Evolutionary conservation across 2,888 invertebrate species (phyloP).

Genomic region (Smittia aterrima): DNA sequence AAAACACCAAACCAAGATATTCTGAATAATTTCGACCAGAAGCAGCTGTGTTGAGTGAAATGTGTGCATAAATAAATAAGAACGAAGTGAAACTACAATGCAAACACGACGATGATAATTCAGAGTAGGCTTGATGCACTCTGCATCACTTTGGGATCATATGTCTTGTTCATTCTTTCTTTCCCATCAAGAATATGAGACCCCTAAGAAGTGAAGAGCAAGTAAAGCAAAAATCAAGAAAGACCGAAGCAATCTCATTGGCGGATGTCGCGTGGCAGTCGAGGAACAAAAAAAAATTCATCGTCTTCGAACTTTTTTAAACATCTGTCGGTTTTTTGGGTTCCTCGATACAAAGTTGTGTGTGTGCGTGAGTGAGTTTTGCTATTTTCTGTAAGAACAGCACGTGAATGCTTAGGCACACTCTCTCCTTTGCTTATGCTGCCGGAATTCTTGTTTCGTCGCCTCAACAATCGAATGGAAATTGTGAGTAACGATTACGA

Average conservation of each 20-base stretch:
- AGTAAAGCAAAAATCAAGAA: not conserved
- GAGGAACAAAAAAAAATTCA: slow-evolving; percentile 20
- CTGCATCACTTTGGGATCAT: slow-evolving; percentile 5
- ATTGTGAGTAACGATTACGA: slow-evolving; percentile 6
- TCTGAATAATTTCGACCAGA: no score
- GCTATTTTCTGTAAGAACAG: not conserved
- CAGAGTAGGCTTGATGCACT: not conserved
- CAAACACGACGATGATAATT: not conserved
- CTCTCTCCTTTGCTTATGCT: not conserved
- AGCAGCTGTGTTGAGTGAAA: not conserved
- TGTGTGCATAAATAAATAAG: not conserved
- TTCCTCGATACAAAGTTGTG: not conserved
- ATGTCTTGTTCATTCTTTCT: not conserved
- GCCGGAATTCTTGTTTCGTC: not conserved
- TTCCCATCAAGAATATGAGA: not conserved
- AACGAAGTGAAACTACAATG: not conserved
- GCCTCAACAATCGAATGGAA: not conserved
- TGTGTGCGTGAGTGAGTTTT: slow-evolving; percentile 1
- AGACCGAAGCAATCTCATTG: slow-evolving; percentile 30
- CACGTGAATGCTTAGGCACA: not conserved
- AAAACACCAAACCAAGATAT: no score
- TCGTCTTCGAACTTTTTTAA: slow-evolving; percentile 8
- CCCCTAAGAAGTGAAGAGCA: not conserved
- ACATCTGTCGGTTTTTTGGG: slow-evolving; percentile 36
- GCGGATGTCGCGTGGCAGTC: slow-evolving; percentile 40